Evolutionary conservation across 2,888 invertebrate species (phyloP), one percentile per base, ranked within the genome.

Genomic region (Andrena chrysosceles): DNA sequence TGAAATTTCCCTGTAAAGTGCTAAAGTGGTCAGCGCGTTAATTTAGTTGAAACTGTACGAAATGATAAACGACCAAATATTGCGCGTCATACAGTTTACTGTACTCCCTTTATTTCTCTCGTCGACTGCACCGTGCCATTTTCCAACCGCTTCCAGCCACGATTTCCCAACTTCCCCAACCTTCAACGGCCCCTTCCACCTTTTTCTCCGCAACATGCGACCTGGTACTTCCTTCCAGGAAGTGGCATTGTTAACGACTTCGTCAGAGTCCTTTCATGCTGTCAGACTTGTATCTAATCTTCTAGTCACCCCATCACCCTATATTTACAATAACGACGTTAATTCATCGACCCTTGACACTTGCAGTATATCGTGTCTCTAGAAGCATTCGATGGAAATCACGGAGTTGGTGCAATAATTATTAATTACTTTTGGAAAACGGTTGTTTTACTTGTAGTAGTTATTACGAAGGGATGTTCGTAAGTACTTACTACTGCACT

Each of bases 121-220:
- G 26, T 23, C 13, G 7, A 29, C 54, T 42, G 20, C 49, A 29
- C 23, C 67, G 62, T 13, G 33, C 48, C 68, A 67, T 54, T 78
- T 26, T 33, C 33, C 74, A 33, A 23, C 74, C 54, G 42, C 68
- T 75, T 63, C 48, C 74, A 62, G 42, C 66, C 67, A 63, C 54
- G 56, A 75, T 75, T 78, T 68, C 68, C 54, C 64, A 68, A 42
- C 33, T 54, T 52, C 31, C 59, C 66, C 31, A 60, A 72, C 66
- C 66, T 70, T 56, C 71, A 56, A 56, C 67, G 42, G 23, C 31
- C 62, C 52, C 48, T 48, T 33, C 56, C 49, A 35, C 52, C 60
- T 67, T 77, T 77, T 74, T 68, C 31, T 26, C 13, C 13, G 56
- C 31, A 26, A 56, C 78, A 48, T 54, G 68, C 48, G 62, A 74